These are phyloP conservation scores for Gandaritis pyraliata DNA, from an alignment of 2,888 invertebrate species.

Conservation along the genomic window DNA sequence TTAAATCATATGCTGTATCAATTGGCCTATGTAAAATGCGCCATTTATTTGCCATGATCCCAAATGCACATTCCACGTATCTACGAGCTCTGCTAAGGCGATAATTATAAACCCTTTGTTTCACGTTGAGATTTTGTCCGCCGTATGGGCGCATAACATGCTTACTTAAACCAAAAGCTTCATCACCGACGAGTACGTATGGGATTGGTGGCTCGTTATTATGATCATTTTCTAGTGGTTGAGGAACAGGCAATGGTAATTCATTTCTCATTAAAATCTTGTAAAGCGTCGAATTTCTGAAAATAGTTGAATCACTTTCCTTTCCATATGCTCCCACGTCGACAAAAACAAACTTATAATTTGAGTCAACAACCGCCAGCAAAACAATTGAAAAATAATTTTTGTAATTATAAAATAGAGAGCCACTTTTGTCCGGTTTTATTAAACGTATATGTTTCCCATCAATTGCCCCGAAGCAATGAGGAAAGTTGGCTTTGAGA, in stretches of 20 bases:
- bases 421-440: constrained; percentile 31
- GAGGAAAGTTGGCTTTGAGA: constrained; percentile 29
- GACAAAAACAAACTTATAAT: constrained; percentile 32
- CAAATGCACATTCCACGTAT: constrained; percentile 3
- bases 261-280: no score
- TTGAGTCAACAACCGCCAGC: constrained; percentile 35
- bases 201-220: no score
- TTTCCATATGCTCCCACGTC: constrained; percentile 26
- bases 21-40: constrained; percentile 3
- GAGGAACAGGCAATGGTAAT: no score
- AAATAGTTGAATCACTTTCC: constrained; percentile 33
- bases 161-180: no score
- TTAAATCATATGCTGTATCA: background rate
- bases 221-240: no score
- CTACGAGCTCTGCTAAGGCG: background rate
- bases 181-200: background rate
- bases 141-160: no score
- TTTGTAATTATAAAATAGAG: constrained; percentile 38
- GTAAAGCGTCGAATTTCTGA: no score
- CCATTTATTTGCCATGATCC: constrained; percentile 7
- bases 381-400: constrained; percentile 35
- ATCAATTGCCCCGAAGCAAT: constrained; percentile 37
- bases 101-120: no score
- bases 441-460: constrained; percentile 34
- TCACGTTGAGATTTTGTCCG: no score